These are phyloP conservation scores for Diarsia brunnea DNA, from an alignment of 2,888 invertebrate genomes.

Conservation along the genomic window DNA sequence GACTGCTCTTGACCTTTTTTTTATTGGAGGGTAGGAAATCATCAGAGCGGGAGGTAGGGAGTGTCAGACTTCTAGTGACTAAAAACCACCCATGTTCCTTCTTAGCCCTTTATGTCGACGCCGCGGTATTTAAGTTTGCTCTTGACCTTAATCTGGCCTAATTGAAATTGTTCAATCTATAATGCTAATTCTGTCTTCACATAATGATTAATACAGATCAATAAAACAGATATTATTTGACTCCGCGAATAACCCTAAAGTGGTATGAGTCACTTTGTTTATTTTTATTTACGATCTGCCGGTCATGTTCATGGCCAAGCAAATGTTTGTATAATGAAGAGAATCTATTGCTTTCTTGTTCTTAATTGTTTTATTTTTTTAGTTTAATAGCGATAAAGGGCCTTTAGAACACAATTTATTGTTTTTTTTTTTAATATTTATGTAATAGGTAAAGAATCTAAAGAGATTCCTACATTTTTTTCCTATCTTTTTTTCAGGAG, in stretches of 20 bases:
- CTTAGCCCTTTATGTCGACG: too few species aligned
- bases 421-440: not conserved
- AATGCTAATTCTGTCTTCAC: not conserved
- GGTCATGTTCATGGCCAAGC: constrained; percentile 49
- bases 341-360: constrained; percentile 17
- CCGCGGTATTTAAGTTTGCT: too few species aligned
- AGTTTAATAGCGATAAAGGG: not conserved
- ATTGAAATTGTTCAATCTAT: too few species aligned
- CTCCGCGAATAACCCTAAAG: not conserved
- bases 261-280: constrained; percentile 51
- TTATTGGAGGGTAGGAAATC: too few species aligned
- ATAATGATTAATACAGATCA: constrained; percentile 1
- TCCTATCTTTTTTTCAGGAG: too few species aligned
- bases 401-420: constrained; percentile 8
- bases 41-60: too few species aligned
- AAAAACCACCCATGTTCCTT: too few species aligned
- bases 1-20: too few species aligned
- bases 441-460: too few species aligned
- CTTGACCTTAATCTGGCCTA: too few species aligned
- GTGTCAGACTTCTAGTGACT: too few species aligned
- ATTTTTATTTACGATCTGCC: constrained; percentile 54
- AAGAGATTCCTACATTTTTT: too few species aligned
- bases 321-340: constrained; percentile 20
- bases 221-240: constrained; percentile 17
- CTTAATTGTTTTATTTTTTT: constrained; percentile 15